Conservation (phyloP, 2,888 invertebrate genomes). For the Lypha dubia region DNA sequence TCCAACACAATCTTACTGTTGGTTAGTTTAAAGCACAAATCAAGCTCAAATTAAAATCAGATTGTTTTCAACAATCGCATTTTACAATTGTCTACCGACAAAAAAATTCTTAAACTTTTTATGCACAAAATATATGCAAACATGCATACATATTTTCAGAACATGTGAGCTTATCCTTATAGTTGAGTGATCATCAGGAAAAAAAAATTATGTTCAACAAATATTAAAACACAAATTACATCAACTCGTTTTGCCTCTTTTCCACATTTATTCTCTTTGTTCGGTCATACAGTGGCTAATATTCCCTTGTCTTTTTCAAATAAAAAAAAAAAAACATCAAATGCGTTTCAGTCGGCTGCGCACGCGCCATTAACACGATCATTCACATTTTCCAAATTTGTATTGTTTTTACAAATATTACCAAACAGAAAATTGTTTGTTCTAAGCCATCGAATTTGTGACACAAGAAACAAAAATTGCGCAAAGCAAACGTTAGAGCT, state of each 20-base stretch:
- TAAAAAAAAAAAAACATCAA: constrained; percentile 21
- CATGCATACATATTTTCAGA: neutral
- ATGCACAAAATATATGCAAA: neutral
- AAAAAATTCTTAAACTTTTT: no score
- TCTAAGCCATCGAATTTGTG: constrained; percentile 50
- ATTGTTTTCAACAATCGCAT: no score
- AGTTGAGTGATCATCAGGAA: neutral
- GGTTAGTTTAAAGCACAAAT: no score
- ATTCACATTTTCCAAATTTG: constrained; percentile 47
- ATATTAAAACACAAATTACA: neutral
- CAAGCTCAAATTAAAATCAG: no score
- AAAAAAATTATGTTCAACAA: neutral
- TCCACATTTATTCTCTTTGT: neutral
- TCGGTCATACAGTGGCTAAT: neutral
- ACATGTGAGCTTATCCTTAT: neutral
- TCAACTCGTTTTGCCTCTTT: neutral
- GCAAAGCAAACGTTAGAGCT: constrained; percentile 4
- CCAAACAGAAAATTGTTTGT: constrained; percentile 41
- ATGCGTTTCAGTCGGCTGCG: constrained; percentile 79
- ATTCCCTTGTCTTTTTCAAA: constrained; percentile 21
- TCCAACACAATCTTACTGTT: no score
- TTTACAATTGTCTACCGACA: no score
- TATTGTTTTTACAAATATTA: constrained; percentile 57
- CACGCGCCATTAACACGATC: constrained; percentile 75
- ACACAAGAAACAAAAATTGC: constrained; percentile 25